Evolutionary conservation across 2,888 invertebrate genomes (phyloP).

Genomic region (Taphrorychus bicolor): DNA sequence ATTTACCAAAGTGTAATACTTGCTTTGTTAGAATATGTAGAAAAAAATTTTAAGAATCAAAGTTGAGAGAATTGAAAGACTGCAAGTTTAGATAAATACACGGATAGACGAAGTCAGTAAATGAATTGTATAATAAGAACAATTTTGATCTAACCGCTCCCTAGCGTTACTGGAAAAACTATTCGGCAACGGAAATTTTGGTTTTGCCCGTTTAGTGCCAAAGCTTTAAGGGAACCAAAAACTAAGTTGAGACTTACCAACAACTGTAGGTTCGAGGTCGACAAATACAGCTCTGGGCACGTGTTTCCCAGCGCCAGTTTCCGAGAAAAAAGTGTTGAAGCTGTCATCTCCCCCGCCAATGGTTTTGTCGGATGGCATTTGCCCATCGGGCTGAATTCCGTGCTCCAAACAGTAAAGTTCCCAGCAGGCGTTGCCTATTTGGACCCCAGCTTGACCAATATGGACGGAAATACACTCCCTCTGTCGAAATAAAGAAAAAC

Average conservation of each 20-base stretch:
- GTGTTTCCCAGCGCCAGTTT: constrained; percentile 73
- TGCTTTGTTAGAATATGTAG: too few relatives aligned
- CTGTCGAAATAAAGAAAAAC: constrained; percentile 60
- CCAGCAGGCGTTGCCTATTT: constrained; percentile 89
- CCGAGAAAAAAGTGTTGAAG: constrained; percentile 64
- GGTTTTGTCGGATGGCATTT: constrained; percentile 48
- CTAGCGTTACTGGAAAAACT: too few relatives aligned
- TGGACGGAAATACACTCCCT: constrained; percentile 89
- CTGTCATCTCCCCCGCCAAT: constrained; percentile 54
- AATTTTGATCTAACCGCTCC: too few relatives aligned
- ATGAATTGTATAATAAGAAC: too few relatives aligned
- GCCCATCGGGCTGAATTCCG: constrained; percentile 75
- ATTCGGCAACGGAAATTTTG: too few relatives aligned
- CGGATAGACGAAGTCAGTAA: too few relatives aligned
- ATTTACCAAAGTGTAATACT: too few relatives aligned
- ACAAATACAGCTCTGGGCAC: constrained; percentile 85
- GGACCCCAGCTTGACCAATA: constrained; percentile 86
- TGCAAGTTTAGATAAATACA: too few relatives aligned
- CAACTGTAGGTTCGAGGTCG: constrained; percentile 88
- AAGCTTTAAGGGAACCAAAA: too few relatives aligned
- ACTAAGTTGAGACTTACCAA: constrained; percentile 75
- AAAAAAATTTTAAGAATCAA: too few relatives aligned
- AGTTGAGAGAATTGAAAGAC: too few relatives aligned
- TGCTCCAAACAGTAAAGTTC: constrained; percentile 86
- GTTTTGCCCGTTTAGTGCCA: too few relatives aligned